Evolutionary conservation across 2,113 vertebrate species (phyloP).

Genomic region (Chaenogobius annularis): DNA sequence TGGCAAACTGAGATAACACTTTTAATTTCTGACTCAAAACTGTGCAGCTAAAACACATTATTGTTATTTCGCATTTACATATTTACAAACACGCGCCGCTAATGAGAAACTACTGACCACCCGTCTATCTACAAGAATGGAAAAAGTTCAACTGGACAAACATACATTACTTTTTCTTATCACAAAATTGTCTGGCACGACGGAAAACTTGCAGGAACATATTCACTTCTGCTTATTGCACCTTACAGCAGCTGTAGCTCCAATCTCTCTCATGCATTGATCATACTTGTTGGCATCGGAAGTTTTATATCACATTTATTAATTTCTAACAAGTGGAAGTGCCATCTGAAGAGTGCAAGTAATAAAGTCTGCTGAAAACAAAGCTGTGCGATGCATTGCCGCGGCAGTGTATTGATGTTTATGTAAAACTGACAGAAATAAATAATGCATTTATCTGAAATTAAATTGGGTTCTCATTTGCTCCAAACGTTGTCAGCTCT

Average conservation of each 20-base stretch:
- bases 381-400: slow-evolving; percentile 23
- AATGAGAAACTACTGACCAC: slow-evolving; percentile 57
- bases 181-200: slow-evolving; percentile 10
- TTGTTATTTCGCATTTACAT: slow-evolving; percentile 47
- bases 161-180: slow-evolving; percentile 34
- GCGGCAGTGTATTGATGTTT: slow-evolving; percentile 55
- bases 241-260: slow-evolving; percentile 8
- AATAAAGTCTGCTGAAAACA: slow-evolving; percentile 37
- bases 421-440: slow-evolving; percentile 59
- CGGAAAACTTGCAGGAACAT: not conserved
- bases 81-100: slow-evolving; percentile 33
- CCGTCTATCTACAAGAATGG: slow-evolving; percentile 42
- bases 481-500: slow-evolving; percentile 21
- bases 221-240: slow-evolving; percentile 8
- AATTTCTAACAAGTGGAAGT: slow-evolving; percentile 30
- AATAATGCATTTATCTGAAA: slow-evolving; percentile 61
- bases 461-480: slow-evolving; percentile 62
- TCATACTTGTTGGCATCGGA: slow-evolving; percentile 30
- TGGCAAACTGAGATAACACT: slow-evolving; percentile 48
- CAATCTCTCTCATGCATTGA: slow-evolving; percentile 18
- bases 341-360: slow-evolving; percentile 32
- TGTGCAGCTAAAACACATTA: slow-evolving; percentile 34
- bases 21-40: slow-evolving; percentile 42
- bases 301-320: slow-evolving; percentile 32
- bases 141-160: slow-evolving; percentile 49